Conservation (phyloP, 2,888 invertebrate genomes). For the Leptinotarsa peninsularis region DNA sequence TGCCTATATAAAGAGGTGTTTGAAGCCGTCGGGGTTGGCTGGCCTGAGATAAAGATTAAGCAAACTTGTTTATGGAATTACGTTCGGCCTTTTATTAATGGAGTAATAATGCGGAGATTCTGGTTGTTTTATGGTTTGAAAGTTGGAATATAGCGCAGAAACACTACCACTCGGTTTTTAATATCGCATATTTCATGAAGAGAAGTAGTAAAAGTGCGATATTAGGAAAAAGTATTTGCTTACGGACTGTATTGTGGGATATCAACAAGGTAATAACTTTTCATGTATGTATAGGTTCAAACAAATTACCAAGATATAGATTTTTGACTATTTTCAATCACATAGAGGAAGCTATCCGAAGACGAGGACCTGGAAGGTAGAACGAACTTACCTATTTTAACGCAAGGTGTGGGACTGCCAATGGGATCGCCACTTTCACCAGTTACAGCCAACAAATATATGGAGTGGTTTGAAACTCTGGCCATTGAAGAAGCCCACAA, state of each 20-base stretch:
- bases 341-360: no score
- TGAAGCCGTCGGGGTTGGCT: constrained; percentile 1
- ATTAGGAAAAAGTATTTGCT: not conserved
- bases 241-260: not conserved
- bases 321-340: no score
- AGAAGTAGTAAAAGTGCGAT: not conserved
- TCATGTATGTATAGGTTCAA: no score
- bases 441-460: no score
- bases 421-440: no score
- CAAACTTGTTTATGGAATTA: constrained; percentile 17
- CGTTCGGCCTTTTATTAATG: constrained; percentile 9
- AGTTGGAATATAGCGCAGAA: constrained; percentile 4
- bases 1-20: constrained; percentile 26
- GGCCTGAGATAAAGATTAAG: constrained; percentile 4
- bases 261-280: no score
- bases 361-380: no score
- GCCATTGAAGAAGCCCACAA: no score
- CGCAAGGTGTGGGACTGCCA: no score
- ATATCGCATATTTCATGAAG: not conserved
- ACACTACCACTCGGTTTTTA: not conserved
- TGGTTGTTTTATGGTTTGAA: constrained; percentile 3
- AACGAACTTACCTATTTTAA: no score
- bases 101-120: constrained; percentile 11
- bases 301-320: no score
- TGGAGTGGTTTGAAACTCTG: no score